Base-by-base conservation (phyloP, 2,113 vertebrate genomes). In the Acanthochromis polyacanthus region DNA sequence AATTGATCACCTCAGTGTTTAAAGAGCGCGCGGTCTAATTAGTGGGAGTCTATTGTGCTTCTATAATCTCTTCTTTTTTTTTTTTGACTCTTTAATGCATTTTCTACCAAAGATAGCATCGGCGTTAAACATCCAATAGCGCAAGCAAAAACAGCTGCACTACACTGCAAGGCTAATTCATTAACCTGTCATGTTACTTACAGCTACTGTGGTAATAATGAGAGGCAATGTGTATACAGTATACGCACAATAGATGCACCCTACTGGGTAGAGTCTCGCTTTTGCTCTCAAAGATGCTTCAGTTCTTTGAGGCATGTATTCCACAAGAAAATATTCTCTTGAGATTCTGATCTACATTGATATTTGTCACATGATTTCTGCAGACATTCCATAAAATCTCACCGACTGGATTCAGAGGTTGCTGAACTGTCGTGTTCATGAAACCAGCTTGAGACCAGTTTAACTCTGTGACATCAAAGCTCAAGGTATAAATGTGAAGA, bases 1-100 rank as follows among this genome's bases (percentile, higher is more conserved):
- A 74, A 81, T 70, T 71, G 67, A 58, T 9, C 53, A 12, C 32
- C 75, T 71, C 68, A 56, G 40, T 79, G 60, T 78, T 82, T 78
- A 53, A 57, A 85, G 62, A 78, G 50, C 50, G 59, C 43, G 58
- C 43, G 22, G 40, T 61, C 61, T 53, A 56, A 69, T 83, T 60
- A 64, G 38, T 40, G 19, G 52, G 58, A 78, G 43, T 22, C 32
- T 65, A 12, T 79, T 61, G 25, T 65, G 55, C 28, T 45, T 51
- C 56, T 46, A 9, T 52, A 71, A 17, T 72, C 17, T 52, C 48
- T 53, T 66, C 5, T 17, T 56, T 59, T 57, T 53, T 66, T 30
- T 17, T 56, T 59, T 52, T 36, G 22, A 46, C 5, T 69, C 22
- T 45, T 78, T 76, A n/a, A 46, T 58, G 55, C 32, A 56, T 48